Conservation (phyloP, 2,888 invertebrate genomes). For the Nematopogon swammerdamellus region DNA sequence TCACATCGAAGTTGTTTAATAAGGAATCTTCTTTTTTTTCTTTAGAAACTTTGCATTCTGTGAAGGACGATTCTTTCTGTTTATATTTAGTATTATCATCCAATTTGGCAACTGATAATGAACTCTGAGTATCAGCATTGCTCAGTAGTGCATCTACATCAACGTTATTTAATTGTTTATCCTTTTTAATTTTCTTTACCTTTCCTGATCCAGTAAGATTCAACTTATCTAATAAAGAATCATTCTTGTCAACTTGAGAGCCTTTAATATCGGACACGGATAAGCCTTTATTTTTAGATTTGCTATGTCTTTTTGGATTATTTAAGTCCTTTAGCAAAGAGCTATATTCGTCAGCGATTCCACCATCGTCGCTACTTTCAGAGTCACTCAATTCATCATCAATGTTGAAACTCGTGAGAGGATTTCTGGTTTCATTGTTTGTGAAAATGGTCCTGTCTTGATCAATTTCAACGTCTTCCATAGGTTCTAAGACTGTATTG, state of each 20-base stretch:
- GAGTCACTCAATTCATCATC: constrained; percentile 16
- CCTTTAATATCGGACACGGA: too few species aligned
- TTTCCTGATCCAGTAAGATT: not conserved
- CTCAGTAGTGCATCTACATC: not conserved
- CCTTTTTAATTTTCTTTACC: not conserved
- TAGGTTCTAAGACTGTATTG: constrained; percentile 21
- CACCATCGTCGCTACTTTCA: constrained; percentile 24
- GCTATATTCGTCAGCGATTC: constrained; percentile 36
- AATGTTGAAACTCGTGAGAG: constrained; percentile 23
- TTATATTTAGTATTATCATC: too few species aligned
- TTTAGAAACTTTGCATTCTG: too few species aligned
- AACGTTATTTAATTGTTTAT: not conserved
- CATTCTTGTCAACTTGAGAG: not conserved
- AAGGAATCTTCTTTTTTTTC: too few species aligned
- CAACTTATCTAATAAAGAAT: not conserved
- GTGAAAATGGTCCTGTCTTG: constrained; percentile 22
- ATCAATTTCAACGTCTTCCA: constrained; percentile 25
- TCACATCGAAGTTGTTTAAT: too few species aligned
- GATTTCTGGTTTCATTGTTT: constrained; percentile 25
- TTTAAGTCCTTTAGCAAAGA: constrained; percentile 30
- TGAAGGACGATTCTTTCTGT: too few species aligned
- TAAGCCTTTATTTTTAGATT: too few species aligned
- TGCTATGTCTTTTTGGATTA: too few species aligned
- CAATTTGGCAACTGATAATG: too few species aligned
- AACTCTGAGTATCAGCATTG: too few species aligned